Percentiles rank a stretch among this genome's conserved stretches.
phyloP scores from a whole-genome alignment of 2,888 invertebrate species.

The Drosophila formosana region DNA sequence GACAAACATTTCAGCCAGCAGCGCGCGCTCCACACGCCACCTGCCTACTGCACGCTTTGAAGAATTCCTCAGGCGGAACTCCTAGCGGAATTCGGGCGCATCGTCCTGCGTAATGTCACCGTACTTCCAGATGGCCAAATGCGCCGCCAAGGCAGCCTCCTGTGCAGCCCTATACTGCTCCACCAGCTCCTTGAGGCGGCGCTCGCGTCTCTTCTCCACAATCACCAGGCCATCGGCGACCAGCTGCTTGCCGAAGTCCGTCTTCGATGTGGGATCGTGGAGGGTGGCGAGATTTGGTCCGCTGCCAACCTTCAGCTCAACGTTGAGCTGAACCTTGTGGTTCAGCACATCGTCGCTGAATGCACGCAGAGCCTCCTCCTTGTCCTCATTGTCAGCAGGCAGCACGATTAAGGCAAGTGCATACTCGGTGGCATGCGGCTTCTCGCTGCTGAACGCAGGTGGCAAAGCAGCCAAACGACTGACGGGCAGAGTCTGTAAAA shows the following conservation, averaged over 20 bases:
- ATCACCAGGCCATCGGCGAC: constrained; percentile 94
- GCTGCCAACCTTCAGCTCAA: constrained; percentile 89
- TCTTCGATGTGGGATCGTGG: constrained; percentile 83
- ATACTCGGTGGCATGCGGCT: constrained; percentile 95
- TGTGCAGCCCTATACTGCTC: constrained; percentile 94
- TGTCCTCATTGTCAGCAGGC: constrained; percentile 95
- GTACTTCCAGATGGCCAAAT: constrained; percentile 97
- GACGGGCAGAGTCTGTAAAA: constrained; percentile 87
- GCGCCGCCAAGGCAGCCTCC: constrained; percentile 93
- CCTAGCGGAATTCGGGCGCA: constrained; percentile 85
- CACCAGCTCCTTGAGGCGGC: constrained; percentile 91
- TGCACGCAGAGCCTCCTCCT: constrained; percentile 90
- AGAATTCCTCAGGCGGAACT: constrained; percentile 43
- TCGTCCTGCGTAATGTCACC: constrained; percentile 93
- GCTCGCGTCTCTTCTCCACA: constrained; percentile 92
- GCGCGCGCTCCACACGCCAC: constrained; percentile 68
- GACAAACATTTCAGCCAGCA: constrained; percentile 83
- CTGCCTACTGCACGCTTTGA: constrained; percentile 61
- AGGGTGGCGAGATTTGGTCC: constrained; percentile 83
- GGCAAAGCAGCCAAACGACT: constrained; percentile 94
- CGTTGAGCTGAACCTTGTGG: constrained; percentile 92
- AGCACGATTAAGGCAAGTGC: constrained; percentile 92
- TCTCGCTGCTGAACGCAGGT: constrained; percentile 89
- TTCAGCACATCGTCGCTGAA: constrained; percentile 89
- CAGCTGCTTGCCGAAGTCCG: constrained; percentile 89